Evolutionary conservation across 2,797 vertebrate genomes (phyloP).

Genomic region (Dromococcyx pavoninus): DNA sequence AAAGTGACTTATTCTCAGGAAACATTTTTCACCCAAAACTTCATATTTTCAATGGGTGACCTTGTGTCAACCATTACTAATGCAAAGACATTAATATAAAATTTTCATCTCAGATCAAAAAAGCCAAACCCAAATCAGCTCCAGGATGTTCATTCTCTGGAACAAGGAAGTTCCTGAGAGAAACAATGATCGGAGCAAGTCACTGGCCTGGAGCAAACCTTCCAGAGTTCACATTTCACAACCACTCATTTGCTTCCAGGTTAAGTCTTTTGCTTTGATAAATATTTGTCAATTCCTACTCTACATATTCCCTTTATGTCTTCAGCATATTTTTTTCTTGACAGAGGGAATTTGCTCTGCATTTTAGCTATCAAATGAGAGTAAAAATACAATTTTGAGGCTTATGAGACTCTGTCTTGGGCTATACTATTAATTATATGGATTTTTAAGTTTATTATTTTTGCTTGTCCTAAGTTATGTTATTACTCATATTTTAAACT

Average conservation of each 20-base stretch:
- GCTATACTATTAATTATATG: background rate
- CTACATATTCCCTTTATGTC: background rate
- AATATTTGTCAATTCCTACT: background rate
- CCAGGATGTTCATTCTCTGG: background rate
- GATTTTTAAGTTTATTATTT: background rate
- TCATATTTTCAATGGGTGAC: background rate
- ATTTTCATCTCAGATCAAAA: constrained; percentile 13
- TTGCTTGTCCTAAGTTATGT: background rate
- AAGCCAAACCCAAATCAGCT: background rate
- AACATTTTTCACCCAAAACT: background rate
- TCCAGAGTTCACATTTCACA: background rate
- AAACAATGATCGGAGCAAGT: constrained; percentile 10
- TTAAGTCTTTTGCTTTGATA: background rate
- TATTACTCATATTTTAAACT: background rate
- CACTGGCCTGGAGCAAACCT: constrained; percentile 8
- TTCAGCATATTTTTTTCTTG: background rate
- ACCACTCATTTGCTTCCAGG: background rate
- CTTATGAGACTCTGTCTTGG: background rate
- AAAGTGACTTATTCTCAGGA: background rate
- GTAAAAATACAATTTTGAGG: background rate
- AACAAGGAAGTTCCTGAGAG: constrained; percentile 12
- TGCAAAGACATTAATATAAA: background rate
- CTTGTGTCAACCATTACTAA: background rate
- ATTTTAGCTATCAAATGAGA: background rate
- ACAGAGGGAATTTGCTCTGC: background rate